Percentiles rank a stretch among this genome's conserved stretches.
Evolutionary conservation across 30 jellyfish, hydroid and myxozoan genomes (phyloP).

Genomic region (Hydractinia symbiolongicarpus): DNA sequence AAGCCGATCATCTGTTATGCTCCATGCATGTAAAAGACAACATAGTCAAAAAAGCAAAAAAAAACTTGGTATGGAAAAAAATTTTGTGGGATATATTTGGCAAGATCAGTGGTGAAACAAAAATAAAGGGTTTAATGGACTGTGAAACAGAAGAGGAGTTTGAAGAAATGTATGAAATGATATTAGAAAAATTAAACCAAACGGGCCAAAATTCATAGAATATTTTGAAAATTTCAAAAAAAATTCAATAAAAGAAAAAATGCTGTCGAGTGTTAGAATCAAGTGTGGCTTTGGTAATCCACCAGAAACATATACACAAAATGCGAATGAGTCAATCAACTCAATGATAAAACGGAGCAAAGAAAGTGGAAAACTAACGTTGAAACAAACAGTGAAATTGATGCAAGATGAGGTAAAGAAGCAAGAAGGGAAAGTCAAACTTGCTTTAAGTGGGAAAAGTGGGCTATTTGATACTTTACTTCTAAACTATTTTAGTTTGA

Average conservation of each 20-base stretch:
- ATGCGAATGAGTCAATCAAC: not conserved
- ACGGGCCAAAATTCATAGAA: not conserved
- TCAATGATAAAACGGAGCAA: not conserved
- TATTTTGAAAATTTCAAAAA: slow-evolving; percentile 9
- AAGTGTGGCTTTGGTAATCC: slow-evolving; percentile 41
- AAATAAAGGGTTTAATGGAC: slow-evolving; percentile 29
- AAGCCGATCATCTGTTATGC: too few relatives aligned
- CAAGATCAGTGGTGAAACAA: slow-evolving; percentile 12
- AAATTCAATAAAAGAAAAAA: slow-evolving; percentile 19
- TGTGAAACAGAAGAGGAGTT: slow-evolving; percentile 11
- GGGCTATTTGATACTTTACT: too few relatives aligned
- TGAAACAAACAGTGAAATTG: too few relatives aligned
- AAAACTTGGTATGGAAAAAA: not conserved
- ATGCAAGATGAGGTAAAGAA: too few relatives aligned
- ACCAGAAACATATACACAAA: not conserved
- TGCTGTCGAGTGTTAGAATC: slow-evolving; percentile 19
- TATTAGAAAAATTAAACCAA: not conserved
- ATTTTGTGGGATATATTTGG: slow-evolving; percentile 29
- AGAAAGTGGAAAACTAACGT: too few relatives aligned
- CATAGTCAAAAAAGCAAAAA: slow-evolving; percentile 23
- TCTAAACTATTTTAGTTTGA: too few relatives aligned
- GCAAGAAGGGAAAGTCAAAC: too few relatives aligned
- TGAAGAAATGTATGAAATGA: slow-evolving; percentile 21
- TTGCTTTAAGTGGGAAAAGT: too few relatives aligned
- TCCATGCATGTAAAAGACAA: slow-evolving; percentile 48